phyloP scores from a whole-genome alignment of 2,797 vertebrate genomes.

The Menidia menidia region DNA sequence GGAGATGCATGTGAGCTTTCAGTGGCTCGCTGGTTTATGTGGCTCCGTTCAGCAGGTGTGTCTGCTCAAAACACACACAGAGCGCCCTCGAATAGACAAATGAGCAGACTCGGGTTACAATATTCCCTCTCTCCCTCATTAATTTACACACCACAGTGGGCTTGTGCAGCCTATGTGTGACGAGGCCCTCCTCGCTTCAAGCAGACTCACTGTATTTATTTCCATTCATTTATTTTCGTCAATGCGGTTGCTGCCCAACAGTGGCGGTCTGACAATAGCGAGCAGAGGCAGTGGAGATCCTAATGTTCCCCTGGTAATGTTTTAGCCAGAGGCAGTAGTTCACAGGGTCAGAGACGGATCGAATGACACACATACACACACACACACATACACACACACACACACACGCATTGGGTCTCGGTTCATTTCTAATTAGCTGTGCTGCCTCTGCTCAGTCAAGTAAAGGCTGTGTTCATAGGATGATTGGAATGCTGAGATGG shows the following conservation, averaged over 20 bases:
- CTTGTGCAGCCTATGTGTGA: slow-evolving; percentile 17
- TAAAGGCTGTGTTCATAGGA: slow-evolving; percentile 40
- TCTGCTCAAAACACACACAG: slow-evolving; percentile 33
- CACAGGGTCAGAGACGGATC: slow-evolving; percentile 65
- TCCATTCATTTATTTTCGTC: slow-evolving; percentile 52
- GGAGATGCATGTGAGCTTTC: slow-evolving; percentile 13
- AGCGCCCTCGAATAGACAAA: slow-evolving; percentile 31
- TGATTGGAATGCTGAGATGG: slow-evolving; percentile 15
- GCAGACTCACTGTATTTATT: slow-evolving; percentile 47
- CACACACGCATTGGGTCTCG: slow-evolving; percentile 37
- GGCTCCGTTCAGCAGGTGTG: slow-evolving; percentile 55
- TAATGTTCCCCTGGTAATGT: slow-evolving; percentile 61
- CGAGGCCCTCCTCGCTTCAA: slow-evolving; percentile 25
- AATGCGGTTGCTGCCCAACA: slow-evolving; percentile 26
- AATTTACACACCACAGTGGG: slow-evolving; percentile 49
- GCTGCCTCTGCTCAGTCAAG: slow-evolving; percentile 30
- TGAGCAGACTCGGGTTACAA: slow-evolving; percentile 46
- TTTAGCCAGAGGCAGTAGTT: slow-evolving; percentile 68
- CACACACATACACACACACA: too few species aligned
- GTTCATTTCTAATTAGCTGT: slow-evolving; percentile 69
- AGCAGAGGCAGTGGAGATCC: slow-evolving; percentile 44
- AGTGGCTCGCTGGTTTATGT: slow-evolving; percentile 24
- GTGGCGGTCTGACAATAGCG: slow-evolving; percentile 33
- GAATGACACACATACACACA: slow-evolving; percentile 39
- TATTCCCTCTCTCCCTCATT: slow-evolving; percentile 55